Evolutionary conservation across 1,140 invertebrate genomes (phyloP).

Genomic region (Leptopilina clavipes): DNA sequence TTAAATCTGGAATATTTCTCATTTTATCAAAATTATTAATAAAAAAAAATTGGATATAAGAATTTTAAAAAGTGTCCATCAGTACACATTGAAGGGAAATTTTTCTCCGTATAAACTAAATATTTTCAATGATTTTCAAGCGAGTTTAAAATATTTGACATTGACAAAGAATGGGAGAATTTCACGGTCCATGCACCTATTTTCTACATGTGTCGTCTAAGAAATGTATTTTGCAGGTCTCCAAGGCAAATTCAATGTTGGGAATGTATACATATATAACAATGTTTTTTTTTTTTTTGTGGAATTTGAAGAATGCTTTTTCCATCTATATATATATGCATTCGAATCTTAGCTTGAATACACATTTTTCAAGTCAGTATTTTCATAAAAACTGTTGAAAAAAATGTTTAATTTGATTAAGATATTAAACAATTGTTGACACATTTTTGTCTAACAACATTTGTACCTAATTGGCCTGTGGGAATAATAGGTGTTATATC

Average conservation of each 20-base stretch:
- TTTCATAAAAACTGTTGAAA: no score
- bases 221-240: constrained; percentile 10
- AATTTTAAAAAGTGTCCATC: constrained; percentile 37
- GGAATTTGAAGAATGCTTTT: constrained; percentile 3
- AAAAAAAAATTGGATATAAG: constrained; percentile 29
- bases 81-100: constrained; percentile 4
- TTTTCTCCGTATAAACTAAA: background rate
- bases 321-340: background rate
- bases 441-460: background rate
- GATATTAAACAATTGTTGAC: no score
- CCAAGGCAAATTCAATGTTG: constrained; percentile 24
- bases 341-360: background rate
- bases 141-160: constrained; percentile 22
- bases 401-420: no score
- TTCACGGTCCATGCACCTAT: constrained; percentile 18
- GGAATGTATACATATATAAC: constrained; percentile 24
- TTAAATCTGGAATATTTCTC: no score
- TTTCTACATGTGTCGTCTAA: background rate
- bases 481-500: background rate
- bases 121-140: background rate
- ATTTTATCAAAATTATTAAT: background rate
- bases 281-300: background rate
- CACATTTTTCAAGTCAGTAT: background rate
- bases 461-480: background rate
- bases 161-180: constrained; percentile 22